phyloP scores from a whole-genome alignment of 2,888 invertebrate species.

The Harpagoxenus sublaevis region DNA sequence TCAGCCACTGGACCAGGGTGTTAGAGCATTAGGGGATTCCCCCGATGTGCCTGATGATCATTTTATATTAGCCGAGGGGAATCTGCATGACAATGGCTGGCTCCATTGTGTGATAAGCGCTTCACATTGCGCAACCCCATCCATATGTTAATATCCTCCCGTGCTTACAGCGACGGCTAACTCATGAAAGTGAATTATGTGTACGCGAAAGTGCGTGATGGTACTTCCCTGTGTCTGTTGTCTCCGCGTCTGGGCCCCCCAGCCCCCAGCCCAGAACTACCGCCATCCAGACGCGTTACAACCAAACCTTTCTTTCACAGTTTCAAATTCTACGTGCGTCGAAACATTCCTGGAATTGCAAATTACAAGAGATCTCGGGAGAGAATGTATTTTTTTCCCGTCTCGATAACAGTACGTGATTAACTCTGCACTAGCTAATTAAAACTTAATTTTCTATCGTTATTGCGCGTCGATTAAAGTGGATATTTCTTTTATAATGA shows the following conservation, averaged over 20 bases:
- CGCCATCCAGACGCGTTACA: conserved; percentile 25
- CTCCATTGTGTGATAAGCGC: conserved; percentile 82
- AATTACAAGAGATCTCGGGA: neutral
- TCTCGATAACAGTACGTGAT: neutral
- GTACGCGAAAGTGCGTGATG: conserved; percentile 73
- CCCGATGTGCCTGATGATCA: conserved; percentile 80
- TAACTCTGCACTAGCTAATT: neutral
- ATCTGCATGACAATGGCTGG: conserved; percentile 82
- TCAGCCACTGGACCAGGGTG: conserved; percentile 72
- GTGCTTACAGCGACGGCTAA: conserved; percentile 67
- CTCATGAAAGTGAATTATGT: conserved; percentile 76
- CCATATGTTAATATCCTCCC: conserved; percentile 78
- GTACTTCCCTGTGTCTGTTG: conserved; percentile 46
- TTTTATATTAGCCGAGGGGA: conserved; percentile 82
- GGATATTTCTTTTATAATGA: neutral
- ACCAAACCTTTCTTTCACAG: conserved; percentile 27
- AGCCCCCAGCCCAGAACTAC: neutral
- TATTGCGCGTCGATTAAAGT: neutral
- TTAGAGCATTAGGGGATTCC: conserved; percentile 79
- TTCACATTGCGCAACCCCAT: conserved; percentile 78
- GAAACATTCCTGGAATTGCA: conserved; percentile 12
- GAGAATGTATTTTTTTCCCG: conserved; percentile 6
- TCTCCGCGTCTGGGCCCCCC: conserved; percentile 38
- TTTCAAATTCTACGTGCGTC: conserved; percentile 19
- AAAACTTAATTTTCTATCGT: neutral